Evolutionary conservation across 2,797 vertebrate genomes (phyloP), one percentile per base, ranked within the genome.

Genomic region (Enteromius radiatus): DNA sequence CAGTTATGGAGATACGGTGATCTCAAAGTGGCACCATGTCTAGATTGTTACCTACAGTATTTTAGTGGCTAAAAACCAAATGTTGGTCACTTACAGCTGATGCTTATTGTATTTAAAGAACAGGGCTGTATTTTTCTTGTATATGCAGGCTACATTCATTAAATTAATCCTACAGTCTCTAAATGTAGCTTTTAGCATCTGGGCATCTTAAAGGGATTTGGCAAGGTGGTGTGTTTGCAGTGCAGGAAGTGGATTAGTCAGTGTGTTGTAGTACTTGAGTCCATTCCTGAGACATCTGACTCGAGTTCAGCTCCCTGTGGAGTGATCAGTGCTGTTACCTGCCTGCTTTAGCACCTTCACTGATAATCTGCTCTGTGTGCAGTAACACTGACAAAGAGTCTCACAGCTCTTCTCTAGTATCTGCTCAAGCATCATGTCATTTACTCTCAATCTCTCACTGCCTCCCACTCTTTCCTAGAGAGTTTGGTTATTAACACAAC

Each of bases 201-300:
- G 28, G 12, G 56, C 59, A 14, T 64, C 59, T 77, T 78, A 61
- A 61, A 26, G 23, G 12, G 52, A 63, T 74, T 74, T 81, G 80
- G 43, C 69, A 49, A 26, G 45, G 10, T 74, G 31, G 12, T 49
- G n/a, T 81, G 56, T 81, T 81, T 81, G 64, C 59, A 74, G 69
- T 52, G 14, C 56, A 52, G 78, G 23, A 80, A 80, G 69, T 74
- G 70, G 69, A 81, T 81, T 74, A 65, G 80, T 28, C 43, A 0
- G 67, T 26, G 49, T 81, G 68, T 81, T 71, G 79, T 81, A 63
- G 52, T 59, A 28, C 65, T 59, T 31, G 3, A 80, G 65, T 59
- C 41, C 38, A 26, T 56, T 69, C 49, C 67, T 59, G 52, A 61
- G 56, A 43, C 6, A 7, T 61, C 38, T 63, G 59, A 74, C 52